Percentiles rank a stretch among this genome's conserved stretches.
These are phyloP conservation scores for Drosophila prostipennis DNA, from an alignment of 2,888 invertebrate species.

Conservation along the genomic window DNA sequence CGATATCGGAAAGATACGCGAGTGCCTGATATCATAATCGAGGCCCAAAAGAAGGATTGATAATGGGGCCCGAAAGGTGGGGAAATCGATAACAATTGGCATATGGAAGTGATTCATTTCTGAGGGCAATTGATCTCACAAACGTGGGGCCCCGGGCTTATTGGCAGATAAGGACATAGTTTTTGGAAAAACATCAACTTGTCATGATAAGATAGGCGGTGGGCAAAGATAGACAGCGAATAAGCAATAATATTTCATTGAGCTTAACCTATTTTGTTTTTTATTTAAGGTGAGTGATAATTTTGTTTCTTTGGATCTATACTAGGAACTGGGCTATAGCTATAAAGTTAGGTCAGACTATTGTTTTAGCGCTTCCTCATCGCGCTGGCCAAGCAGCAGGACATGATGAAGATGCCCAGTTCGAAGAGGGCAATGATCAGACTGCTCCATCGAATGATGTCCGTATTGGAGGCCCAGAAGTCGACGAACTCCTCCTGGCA, in stretches of 20 bases:
- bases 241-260: slow-evolving; percentile 42
- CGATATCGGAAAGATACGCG: slow-evolving; percentile 60
- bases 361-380: slow-evolving; percentile 87
- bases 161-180: slow-evolving; percentile 22
- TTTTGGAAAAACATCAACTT: slow-evolving; percentile 32
- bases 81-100: slow-evolving; percentile 28
- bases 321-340: slow-evolving; percentile 15
- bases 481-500: slow-evolving; percentile 82
- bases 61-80: slow-evolving; percentile 12
- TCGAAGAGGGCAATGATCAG: slow-evolving; percentile 89
- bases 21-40: slow-evolving; percentile 41
- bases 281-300: slow-evolving; percentile 54
- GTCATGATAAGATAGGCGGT: slow-evolving; percentile 25
- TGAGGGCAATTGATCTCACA: slow-evolving; percentile 37
- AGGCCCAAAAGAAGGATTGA: slow-evolving; percentile 30
- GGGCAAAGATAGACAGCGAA: slow-evolving; percentile 31
- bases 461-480: slow-evolving; percentile 77
- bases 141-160: slow-evolving; percentile 12
- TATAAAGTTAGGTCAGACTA: slow-evolving; percentile 8
- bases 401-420: slow-evolving; percentile 91
- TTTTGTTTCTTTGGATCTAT: slow-evolving; percentile 61
- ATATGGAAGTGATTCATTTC: slow-evolving; percentile 35
- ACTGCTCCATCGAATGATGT: slow-evolving; percentile 87
- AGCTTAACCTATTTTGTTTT: slow-evolving; percentile 46
- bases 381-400: slow-evolving; percentile 93